Evolutionary conservation across 2,113 vertebrate genomes (phyloP).

Genomic region (Phaethon lepturus): DNA sequence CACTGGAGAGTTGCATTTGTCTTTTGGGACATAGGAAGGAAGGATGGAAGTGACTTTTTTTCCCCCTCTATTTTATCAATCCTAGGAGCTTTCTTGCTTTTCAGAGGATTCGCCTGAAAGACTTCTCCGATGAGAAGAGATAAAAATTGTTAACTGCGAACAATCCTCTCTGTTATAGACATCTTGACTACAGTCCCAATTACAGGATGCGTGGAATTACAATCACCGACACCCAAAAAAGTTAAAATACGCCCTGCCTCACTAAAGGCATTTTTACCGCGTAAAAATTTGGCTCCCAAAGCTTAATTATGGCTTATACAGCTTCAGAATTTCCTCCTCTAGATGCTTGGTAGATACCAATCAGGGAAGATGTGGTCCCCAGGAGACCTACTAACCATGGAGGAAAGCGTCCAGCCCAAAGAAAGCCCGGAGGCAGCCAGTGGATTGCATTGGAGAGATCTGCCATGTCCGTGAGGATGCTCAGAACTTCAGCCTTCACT

Average conservation of each 20-base stretch:
- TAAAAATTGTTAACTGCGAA: not conserved
- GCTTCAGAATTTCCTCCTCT: constrained; percentile 8
- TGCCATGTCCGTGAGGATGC: constrained; percentile 77
- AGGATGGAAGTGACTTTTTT: not conserved
- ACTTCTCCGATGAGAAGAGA: not conserved
- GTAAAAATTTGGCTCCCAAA: not conserved
- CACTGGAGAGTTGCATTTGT: not conserved
- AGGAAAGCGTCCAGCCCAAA: constrained; percentile 91
- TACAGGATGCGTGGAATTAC: not conserved
- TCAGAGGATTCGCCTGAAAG: not conserved
- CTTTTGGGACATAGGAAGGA: not conserved
- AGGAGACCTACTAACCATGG: constrained; percentile 92
- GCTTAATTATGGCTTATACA: not conserved
- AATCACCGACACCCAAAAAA: not conserved
- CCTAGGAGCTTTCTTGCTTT: not conserved
- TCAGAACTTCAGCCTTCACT: constrained; percentile 77
- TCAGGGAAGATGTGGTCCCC: constrained; percentile 90
- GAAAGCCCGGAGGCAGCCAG: constrained; percentile 91
- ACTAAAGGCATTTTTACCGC: not conserved
- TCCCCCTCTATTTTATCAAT: not conserved
- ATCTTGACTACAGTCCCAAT: not conserved
- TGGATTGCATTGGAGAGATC: constrained; percentile 91
- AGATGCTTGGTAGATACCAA: constrained; percentile 82
- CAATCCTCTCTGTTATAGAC: not conserved
- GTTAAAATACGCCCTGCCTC: not conserved